These are phyloP conservation scores for Anguilla obscura DNA, from an alignment of 2,797 vertebrate genomes.

Conservation along the genomic window DNA sequence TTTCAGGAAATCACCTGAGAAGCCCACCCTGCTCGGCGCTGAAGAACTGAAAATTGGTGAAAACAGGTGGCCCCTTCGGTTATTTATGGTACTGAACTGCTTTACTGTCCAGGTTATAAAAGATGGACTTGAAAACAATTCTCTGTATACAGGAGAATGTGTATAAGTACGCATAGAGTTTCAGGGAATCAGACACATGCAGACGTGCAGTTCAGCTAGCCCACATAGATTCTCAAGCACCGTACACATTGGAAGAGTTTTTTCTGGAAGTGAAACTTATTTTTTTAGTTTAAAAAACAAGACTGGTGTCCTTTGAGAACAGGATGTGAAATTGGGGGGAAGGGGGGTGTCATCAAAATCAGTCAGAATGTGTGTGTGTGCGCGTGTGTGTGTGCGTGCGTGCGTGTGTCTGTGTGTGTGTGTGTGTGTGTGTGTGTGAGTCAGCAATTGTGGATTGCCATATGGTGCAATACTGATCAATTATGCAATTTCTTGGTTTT, in stretches of 20 bases:
- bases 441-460: background rate
- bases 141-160: background rate
- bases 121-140: background rate
- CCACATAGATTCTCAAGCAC: background rate
- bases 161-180: background rate
- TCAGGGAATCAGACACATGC: background rate
- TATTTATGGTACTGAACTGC: background rate
- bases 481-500: background rate
- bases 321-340: background rate
- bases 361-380: background rate
- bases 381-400: background rate
- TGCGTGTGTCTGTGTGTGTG: background rate
- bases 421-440: background rate
- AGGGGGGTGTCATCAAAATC: background rate
- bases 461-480: background rate
- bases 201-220: background rate
- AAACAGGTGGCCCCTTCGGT: background rate
- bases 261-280: slow-evolving; percentile 22
- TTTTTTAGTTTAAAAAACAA: background rate
- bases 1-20: slow-evolving; percentile 23
- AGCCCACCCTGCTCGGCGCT: background rate
- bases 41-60: background rate
- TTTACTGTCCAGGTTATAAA: background rate
- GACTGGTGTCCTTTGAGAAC: background rate
- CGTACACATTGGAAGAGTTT: background rate